These are phyloP conservation scores for Oreocharis arfaki DNA, from an alignment of 2,113 vertebrate genomes.

Conservation along the genomic window DNA sequence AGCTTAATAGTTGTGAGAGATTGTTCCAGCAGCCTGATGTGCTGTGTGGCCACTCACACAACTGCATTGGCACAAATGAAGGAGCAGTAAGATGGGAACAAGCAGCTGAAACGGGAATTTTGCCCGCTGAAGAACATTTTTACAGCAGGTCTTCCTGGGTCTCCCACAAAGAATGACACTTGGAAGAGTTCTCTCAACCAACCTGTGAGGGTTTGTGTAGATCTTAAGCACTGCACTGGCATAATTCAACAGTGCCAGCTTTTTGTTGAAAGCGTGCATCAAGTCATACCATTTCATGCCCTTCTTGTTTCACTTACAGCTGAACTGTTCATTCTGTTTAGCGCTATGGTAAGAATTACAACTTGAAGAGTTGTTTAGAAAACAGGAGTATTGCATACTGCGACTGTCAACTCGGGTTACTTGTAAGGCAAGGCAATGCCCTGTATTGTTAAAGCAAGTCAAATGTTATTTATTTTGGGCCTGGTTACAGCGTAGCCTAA, in stretches of 20 bases:
- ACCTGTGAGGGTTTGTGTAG: background rate
- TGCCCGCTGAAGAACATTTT: background rate
- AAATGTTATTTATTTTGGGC: background rate
- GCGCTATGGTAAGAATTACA: background rate
- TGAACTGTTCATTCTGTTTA: background rate
- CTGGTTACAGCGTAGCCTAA: background rate
- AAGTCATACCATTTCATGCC: fast-evolving
- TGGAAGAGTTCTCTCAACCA: background rate
- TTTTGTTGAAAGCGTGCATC: background rate
- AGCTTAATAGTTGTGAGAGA: background rate
- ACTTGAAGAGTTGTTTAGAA: background rate
- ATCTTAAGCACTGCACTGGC: background rate
- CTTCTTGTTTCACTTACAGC: background rate
- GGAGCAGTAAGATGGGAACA: background rate
- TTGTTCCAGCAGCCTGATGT: background rate
- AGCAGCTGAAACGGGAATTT: background rate
- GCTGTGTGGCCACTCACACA: background rate
- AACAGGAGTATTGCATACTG: background rate
- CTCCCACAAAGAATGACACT: background rate
- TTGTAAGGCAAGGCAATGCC: background rate
- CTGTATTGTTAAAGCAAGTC: background rate
- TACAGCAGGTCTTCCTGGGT: background rate
- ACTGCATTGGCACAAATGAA: background rate
- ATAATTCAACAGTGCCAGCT: background rate
- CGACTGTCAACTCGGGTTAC: background rate